Evolutionary conservation across 2,113 vertebrate genomes (phyloP), one percentile per base, ranked within the genome.

Genomic region (Meles meles): DNA sequence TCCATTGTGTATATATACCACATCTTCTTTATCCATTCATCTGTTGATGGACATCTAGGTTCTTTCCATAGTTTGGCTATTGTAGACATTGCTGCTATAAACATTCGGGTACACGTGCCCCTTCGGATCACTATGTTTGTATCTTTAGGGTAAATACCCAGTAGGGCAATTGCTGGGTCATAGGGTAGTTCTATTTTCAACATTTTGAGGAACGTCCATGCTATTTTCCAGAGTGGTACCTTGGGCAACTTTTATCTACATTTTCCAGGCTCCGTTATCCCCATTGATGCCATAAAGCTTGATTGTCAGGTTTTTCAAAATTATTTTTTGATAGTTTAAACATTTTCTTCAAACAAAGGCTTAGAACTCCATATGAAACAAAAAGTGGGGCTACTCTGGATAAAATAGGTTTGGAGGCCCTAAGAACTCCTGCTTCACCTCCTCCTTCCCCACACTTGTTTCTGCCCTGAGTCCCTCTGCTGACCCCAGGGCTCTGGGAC

Each of bases 321-420:
- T 69, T 69, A 69, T n/a, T 69, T 93, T 93, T 82, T 39, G 87
- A 71, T 39, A 77, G 13, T 65, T 82, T 63, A 88, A 84, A 55
- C 11, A 2, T 9, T 69, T 96, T 88, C 39, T 63, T 96, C 65
- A 96, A 94, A 96, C 49, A 82, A 79, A 91, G 39, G 59, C 67
- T 44, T 65, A 72, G 61, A 90, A 49, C 20, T 37, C n/a, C 84
- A 57, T 39, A 88, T 9, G 59, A 1, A 72, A 74, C 44, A 63
- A 82, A 91, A 93, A 63, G 6, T 83, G 31, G 59, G 7, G 0
- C 10, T 80, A 31, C 29, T 84, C 29, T 59, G 25, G 44, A 55
- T 74, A 65, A 96, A 92, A 67, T 29, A 49, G 34, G 14, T 84
- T 39, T 59, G 29, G 37, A n/a, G 67, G 6, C 11, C 15, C 27